These are phyloP conservation scores for Umimayanthus chanpuru DNA, from an alignment of 92 coral and sea anemone genomes.

Conservation along the genomic window DNA sequence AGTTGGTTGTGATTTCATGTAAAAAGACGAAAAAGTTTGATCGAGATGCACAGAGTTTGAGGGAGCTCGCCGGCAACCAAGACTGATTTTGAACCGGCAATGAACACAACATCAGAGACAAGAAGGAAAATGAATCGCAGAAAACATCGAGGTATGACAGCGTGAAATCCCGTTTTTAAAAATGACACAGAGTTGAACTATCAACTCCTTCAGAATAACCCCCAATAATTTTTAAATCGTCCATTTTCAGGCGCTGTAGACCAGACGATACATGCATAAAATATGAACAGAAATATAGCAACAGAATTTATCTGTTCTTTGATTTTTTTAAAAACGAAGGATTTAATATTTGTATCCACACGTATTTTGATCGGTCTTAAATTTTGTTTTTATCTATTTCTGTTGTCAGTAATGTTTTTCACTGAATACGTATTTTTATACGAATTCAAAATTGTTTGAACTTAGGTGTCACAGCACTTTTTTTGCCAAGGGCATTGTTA, in stretches of 20 bases:
- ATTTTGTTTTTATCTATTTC: background rate
- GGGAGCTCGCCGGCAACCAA: background rate
- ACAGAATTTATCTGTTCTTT: background rate
- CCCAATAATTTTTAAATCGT: background rate
- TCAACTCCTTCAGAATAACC: background rate
- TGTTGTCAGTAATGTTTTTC: background rate
- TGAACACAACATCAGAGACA: background rate
- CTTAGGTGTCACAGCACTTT: slow-evolving; percentile 18
- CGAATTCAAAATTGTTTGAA: background rate
- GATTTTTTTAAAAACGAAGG: background rate
- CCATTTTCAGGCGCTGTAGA: background rate
- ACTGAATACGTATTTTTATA: background rate
- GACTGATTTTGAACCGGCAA: background rate
- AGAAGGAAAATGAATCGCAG: background rate
- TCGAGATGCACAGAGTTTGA: background rate
- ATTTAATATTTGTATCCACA: background rate
- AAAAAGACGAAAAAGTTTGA: too few relatives aligned
- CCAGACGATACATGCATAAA: background rate
- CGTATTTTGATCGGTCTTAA: background rate
- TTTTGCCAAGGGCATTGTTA: background rate
- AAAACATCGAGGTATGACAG: slow-evolving; percentile 5
- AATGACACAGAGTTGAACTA: background rate
- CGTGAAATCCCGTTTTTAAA: background rate
- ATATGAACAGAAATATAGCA: background rate
- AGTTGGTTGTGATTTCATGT: too few relatives aligned